These are phyloP conservation scores for Phodopus roborovskii DNA, from an alignment of 2,113 vertebrate species.

Conservation along the genomic window DNA sequence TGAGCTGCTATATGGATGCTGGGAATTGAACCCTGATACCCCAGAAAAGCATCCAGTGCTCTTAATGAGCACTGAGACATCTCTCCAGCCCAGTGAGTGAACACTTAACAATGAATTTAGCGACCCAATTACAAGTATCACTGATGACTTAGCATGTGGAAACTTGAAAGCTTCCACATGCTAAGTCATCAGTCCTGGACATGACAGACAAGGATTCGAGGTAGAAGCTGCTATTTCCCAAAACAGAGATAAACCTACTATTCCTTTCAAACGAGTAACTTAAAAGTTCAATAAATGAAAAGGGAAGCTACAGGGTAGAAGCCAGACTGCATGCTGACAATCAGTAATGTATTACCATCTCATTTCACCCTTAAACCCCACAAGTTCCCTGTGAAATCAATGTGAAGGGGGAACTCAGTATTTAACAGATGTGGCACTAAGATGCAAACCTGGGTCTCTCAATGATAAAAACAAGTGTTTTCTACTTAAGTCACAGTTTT, in stretches of 20 bases:
- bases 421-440: neutral
- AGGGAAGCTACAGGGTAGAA: neutral
- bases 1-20: neutral
- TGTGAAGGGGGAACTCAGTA: neutral
- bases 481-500: neutral
- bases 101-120: neutral
- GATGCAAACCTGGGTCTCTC: neutral
- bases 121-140: neutral
- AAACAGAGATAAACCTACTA: neutral
- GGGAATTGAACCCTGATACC: too few relatives aligned
- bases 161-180: conserved; percentile 20
- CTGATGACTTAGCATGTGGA: neutral
- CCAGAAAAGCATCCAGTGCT: neutral
- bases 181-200: neutral
- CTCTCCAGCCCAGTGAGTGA: too few relatives aligned
- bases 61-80: neutral
- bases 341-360: neutral
- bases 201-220: neutral
- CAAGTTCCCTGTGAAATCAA: neutral
- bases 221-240: neutral
- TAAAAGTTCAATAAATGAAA: conserved; percentile 7
- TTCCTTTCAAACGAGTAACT: neutral
- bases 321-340: neutral
- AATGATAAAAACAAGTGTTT: neutral
- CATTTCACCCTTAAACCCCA: neutral